These are phyloP conservation scores for Glossosoma conforme DNA, from an alignment of 1,140 invertebrate genomes.

Conservation along the genomic window DNA sequence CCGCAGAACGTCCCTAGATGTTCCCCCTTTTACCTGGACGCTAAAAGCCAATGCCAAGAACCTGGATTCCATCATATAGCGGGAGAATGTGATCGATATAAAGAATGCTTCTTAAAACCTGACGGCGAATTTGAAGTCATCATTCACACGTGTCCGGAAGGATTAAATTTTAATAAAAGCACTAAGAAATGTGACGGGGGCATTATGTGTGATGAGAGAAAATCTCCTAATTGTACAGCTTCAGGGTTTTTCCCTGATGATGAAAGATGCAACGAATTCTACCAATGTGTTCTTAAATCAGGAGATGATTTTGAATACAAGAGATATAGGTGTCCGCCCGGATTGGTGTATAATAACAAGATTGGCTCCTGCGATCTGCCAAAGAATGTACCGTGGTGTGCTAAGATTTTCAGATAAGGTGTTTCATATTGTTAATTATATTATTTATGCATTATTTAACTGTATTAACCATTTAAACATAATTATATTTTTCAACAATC, in stretches of 20 bases:
- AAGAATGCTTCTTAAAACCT: slow-evolving; percentile 12
- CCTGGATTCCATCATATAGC: slow-evolving; percentile 8
- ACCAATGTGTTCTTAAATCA: slow-evolving; percentile 4
- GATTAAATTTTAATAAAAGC: slow-evolving; percentile 18
- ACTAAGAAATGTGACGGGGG: slow-evolving; percentile 16
- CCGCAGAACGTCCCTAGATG: slow-evolving; percentile 21
- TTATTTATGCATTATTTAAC: background rate
- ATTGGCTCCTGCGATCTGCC: slow-evolving; percentile 14
- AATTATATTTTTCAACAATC: background rate
- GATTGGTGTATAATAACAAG: slow-evolving; percentile 17
- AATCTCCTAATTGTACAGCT: slow-evolving; percentile 1
- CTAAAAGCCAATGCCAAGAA: slow-evolving; percentile 5
- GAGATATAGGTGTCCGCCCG: slow-evolving; percentile 11
- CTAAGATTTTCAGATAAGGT: slow-evolving; percentile 7
- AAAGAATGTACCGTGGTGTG: slow-evolving; percentile 18
- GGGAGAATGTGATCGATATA: slow-evolving; percentile 15
- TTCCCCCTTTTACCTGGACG: background rate
- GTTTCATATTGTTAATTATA: background rate
- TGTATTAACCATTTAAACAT: background rate
- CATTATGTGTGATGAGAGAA: background rate
- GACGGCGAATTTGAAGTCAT: slow-evolving; percentile 7
- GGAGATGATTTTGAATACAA: slow-evolving; percentile 2
- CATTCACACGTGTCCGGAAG: slow-evolving; percentile 11
- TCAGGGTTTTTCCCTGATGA: slow-evolving; percentile 10
- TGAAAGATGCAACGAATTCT: slow-evolving; percentile 19